Conservation (phyloP, 2,113 vertebrate genomes). For the Laticauda laticaudata region DNA sequence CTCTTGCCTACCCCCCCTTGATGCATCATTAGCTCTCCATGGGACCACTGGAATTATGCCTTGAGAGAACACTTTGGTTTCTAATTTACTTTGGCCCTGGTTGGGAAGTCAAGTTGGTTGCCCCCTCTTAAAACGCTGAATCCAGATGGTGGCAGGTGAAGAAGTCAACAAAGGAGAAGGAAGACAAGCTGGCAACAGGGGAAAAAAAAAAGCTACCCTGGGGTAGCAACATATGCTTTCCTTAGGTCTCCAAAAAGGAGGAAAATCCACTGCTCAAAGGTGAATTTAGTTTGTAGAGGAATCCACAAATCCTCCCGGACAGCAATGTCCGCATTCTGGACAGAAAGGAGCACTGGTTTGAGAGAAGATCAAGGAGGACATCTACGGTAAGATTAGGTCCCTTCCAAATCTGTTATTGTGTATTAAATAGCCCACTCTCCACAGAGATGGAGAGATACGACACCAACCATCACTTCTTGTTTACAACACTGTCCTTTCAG, state of each 20-base stretch:
- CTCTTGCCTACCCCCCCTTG: neutral
- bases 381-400: too few relatives aligned
- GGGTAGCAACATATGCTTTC: neutral
- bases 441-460: too few relatives aligned
- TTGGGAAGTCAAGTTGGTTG: neutral
- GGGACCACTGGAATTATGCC: constrained; percentile 23
- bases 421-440: too few relatives aligned
- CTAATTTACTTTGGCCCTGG: neutral
- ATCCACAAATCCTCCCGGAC: neutral
- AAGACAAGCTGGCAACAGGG: neutral
- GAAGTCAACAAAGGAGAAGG: neutral
- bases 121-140: neutral
- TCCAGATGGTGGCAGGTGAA: neutral
- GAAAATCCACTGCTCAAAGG: neutral
- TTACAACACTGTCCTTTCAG: too few relatives aligned
- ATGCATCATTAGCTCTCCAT: constrained; percentile 4
- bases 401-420: too few relatives aligned
- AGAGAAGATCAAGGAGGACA: too few relatives aligned
- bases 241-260: neutral
- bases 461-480: too few relatives aligned
- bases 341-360: too few relatives aligned
- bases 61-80: neutral
- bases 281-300: neutral
- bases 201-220: rapidly evolving
- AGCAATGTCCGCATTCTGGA: too few relatives aligned